These are phyloP conservation scores for Clarias pachynema DNA, from an alignment of 2,797 vertebrate species.

Conservation along the genomic window DNA sequence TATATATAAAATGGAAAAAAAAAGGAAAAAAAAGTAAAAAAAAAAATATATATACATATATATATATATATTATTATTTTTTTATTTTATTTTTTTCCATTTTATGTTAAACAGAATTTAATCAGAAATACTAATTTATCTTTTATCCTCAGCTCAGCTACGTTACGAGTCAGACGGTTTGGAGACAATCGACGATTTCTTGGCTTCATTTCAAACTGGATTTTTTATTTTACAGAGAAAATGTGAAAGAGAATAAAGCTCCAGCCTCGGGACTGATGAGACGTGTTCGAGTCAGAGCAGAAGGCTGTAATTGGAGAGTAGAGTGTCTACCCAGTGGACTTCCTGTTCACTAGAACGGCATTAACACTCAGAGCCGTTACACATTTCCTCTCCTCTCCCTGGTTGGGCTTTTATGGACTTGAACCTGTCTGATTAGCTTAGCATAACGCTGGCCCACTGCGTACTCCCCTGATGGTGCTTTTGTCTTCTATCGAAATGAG, in stretches of 20 bases:
- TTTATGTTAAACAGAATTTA: neutral
- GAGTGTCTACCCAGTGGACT: neutral
- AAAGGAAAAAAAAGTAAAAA: too few relatives aligned
- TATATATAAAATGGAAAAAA: too few relatives aligned
- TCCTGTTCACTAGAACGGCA: neutral
- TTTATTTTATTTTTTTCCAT: too few relatives aligned
- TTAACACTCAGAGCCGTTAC: neutral
- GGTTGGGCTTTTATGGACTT: neutral
- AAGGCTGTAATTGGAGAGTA: neutral
- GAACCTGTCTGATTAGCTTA: slow-evolving; percentile 20
- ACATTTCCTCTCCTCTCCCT: neutral
- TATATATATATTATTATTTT: too few relatives aligned
- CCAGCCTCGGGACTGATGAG: neutral
- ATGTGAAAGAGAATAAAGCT: neutral
- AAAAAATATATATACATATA: too few relatives aligned
- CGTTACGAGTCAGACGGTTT: too few relatives aligned
- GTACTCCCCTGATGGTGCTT: neutral
- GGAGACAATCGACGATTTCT: neutral
- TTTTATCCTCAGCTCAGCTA: too few relatives aligned
- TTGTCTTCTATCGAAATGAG: slow-evolving; percentile 2
- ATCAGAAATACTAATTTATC: neutral
- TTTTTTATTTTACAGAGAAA: neutral
- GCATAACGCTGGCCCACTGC: neutral
- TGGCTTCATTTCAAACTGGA: neutral
- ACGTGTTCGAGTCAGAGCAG: neutral